Evolutionary conservation across 2,113 vertebrate genomes (phyloP).

Genomic region (Otis tarda): DNA sequence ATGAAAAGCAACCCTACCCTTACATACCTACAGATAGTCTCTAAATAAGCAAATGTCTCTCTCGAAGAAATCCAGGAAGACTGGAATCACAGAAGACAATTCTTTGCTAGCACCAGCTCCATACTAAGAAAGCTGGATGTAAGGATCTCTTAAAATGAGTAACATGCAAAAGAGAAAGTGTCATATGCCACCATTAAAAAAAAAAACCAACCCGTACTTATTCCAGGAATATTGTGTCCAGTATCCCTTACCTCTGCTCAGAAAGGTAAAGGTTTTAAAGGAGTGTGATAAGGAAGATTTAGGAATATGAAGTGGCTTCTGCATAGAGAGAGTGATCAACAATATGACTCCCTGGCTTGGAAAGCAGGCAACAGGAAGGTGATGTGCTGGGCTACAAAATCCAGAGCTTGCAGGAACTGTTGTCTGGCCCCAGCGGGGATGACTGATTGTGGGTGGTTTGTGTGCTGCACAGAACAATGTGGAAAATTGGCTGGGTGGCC

Average conservation of each 20-base stretch:
- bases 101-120: background rate
- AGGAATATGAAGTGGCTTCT: background rate
- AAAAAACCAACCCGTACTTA: background rate
- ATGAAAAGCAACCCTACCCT: background rate
- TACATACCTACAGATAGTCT: background rate
- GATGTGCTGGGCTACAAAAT: background rate
- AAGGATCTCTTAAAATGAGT: background rate
- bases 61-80: background rate
- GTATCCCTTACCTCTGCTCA: background rate
- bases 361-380: background rate
- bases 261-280: background rate
- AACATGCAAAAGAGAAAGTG: background rate
- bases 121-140: background rate
- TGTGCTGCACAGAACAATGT: background rate
- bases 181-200: background rate
- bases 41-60: background rate
- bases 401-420: background rate
- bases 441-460: background rate
- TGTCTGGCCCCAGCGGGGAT: rapidly evolving
- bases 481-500: rapidly evolving
- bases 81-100: background rate
- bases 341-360: background rate
- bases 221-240: background rate
- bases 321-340: background rate
- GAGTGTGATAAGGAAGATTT: background rate